Conservation (phyloP, 2,113 vertebrate genomes). For the Okapia johnstoni region DNA sequence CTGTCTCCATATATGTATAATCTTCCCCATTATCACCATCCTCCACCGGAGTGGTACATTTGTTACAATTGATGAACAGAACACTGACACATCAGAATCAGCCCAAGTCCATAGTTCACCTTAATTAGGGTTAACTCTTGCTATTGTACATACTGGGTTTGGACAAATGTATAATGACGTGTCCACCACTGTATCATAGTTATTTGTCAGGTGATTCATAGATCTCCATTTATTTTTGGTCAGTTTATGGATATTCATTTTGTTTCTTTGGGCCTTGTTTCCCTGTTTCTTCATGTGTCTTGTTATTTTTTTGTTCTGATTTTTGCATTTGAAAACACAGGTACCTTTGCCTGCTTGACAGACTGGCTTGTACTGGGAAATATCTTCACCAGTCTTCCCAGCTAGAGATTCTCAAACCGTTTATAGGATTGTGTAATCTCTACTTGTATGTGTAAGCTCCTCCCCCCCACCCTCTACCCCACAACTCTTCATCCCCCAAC, state of each 20-base stretch:
- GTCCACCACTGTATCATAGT: background rate
- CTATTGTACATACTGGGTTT: background rate
- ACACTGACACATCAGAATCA: background rate
- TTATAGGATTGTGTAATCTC: background rate
- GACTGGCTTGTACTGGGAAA: background rate
- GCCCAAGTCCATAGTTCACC: background rate
- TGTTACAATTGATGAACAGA: background rate
- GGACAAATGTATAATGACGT: background rate
- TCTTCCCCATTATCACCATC: background rate
- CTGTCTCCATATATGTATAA: background rate
- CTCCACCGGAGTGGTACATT: background rate
- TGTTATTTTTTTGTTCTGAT: background rate
- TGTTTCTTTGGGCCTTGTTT: background rate
- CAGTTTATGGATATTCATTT: background rate
- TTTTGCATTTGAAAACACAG: background rate
- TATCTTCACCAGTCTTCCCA: background rate
- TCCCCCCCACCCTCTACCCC: fast-evolving
- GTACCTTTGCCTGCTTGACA: background rate
- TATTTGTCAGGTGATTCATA: background rate
- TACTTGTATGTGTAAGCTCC: background rate
- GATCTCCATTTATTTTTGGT: background rate
- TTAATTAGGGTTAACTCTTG: background rate
- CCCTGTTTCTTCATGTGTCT: background rate
- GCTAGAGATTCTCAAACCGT: background rate
- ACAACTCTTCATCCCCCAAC: background rate